Evolutionary conservation across 2,888 invertebrate species (phyloP).

Genomic region (Diplolepis rosae): DNA sequence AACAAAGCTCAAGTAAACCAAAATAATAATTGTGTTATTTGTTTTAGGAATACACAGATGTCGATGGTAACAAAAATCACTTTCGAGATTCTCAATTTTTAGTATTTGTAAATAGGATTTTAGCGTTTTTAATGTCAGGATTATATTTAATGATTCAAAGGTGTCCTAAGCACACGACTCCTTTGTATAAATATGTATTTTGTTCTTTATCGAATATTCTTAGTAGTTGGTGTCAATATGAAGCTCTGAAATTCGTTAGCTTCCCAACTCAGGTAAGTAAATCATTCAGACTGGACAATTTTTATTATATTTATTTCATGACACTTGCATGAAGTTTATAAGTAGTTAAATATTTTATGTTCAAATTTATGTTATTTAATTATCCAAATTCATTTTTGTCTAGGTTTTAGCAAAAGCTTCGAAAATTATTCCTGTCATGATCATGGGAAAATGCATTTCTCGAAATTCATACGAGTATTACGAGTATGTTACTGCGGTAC

Average conservation of each 20-base stretch:
- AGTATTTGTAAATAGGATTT: slow-evolving; percentile 94
- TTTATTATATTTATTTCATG: too few species aligned
- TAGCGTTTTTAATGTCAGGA: slow-evolving; percentile 86
- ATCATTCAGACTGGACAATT: too few species aligned
- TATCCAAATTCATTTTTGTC: slow-evolving; percentile 29
- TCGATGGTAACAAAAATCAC: slow-evolving; percentile 78
- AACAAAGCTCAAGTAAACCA: too few species aligned
- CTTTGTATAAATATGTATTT: slow-evolving; percentile 95
- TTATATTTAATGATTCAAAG: slow-evolving; percentile 78
- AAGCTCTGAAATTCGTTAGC: slow-evolving; percentile 97
- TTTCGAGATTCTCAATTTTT: slow-evolving; percentile 98
- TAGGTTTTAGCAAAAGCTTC: slow-evolving; percentile 96
- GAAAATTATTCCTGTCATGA: slow-evolving; percentile 98
- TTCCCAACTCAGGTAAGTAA: slow-evolving; percentile 94
- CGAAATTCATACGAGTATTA: slow-evolving; percentile 89
- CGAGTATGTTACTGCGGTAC: slow-evolving; percentile 92
- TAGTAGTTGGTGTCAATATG: slow-evolving; percentile 99
- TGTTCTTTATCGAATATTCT: slow-evolving; percentile 97
- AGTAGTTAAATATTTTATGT: too few species aligned
- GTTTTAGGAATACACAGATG: slow-evolving; percentile 80
- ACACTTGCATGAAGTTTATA: too few species aligned
- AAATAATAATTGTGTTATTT: slow-evolving; percentile 13
- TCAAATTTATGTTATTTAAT: too few species aligned
- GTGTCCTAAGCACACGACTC: slow-evolving; percentile 85
- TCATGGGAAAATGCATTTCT: slow-evolving; percentile 96